Base-by-base conservation (phyloP, 2,888 invertebrate genomes). In the Meteorus colon region DNA sequence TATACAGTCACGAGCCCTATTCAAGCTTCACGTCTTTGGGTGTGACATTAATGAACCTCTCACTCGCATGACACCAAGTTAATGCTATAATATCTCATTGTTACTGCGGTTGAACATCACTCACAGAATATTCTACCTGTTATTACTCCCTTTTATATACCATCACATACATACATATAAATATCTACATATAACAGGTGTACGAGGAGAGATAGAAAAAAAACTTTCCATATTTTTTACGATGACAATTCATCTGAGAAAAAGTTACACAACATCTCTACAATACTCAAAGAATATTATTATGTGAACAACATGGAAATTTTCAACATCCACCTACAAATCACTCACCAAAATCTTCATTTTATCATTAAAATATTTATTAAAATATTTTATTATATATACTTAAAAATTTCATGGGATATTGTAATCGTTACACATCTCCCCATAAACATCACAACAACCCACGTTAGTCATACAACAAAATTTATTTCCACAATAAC, bases 21-120 rank as follows among this genome's bases (percentile, higher is more conserved):
- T 55, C 19, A 55, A 55, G 10, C 55, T 19, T 24, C 19, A 55
- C 55, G 24, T 55, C 55, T 55, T 55, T 55, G 55, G 55, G 19
- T 55, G 55, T 55, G 55, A 55, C 55, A 55, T 55, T 55, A 55
- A 55, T 55, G 55, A 55, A 55, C 55, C n/a, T 19, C 24, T 55
- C 55, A 55, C 55, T 55, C 19, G 19, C 55, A 55, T 55, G 55
- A 55, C 55, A 55, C 19, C 19, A 55, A 55, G 55, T 55, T 55
- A 55, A 55, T 55, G 55, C 55, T 55, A 24, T 10, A 55, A 55
- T 55, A 55, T 55, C 55, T 55, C 55, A 55, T 55, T 19, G 55
- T 55, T 55, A 55, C 24, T 55, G 19, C 19, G 19, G 55, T 19
- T 55, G 19, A 55, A 10, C 19, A 55, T 55, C 55, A 55, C 55